Conservation (phyloP, 1,140 invertebrate species). For the Brachionus asplanchnoidis region DNA sequence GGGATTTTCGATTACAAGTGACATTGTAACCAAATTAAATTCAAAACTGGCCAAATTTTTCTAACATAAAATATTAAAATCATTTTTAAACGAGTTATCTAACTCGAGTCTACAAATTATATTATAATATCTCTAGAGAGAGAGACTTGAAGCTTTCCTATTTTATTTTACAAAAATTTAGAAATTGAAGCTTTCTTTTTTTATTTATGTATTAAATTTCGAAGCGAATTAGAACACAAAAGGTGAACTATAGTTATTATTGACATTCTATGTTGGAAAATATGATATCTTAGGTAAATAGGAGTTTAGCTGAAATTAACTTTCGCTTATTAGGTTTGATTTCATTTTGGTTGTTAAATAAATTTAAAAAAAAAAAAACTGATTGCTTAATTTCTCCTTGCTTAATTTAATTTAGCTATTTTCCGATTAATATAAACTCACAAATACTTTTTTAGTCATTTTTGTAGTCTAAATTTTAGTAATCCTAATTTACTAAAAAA, state of each 20-base stretch:
- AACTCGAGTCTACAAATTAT: background rate
- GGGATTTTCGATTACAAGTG: background rate
- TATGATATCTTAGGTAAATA: conserved; percentile 34
- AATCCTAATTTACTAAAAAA: background rate
- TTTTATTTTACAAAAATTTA: background rate
- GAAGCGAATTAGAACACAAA: background rate
- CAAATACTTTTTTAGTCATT: background rate
- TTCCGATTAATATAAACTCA: background rate
- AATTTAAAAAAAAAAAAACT: background rate
- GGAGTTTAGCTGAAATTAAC: background rate
- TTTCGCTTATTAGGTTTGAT: conserved; percentile 8
- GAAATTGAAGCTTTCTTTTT: conserved; percentile 22
- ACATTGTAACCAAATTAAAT: background rate
- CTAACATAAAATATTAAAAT: background rate
- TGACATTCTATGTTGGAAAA: conserved; percentile 16
- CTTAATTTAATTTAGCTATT: background rate
- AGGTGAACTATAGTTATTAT: conserved; percentile 18
- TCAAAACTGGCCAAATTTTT: background rate
- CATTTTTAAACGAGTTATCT: conserved; percentile 5
- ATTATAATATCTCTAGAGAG: background rate
- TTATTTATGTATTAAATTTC: conserved; percentile 19
- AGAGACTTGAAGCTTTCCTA: background rate
- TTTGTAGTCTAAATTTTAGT: background rate
- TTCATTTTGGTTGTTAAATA: background rate
- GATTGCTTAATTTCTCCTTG: background rate